Conservation (phyloP, 2,113 vertebrate genomes). For the Cryptomyrus ogoouensis region DNA sequence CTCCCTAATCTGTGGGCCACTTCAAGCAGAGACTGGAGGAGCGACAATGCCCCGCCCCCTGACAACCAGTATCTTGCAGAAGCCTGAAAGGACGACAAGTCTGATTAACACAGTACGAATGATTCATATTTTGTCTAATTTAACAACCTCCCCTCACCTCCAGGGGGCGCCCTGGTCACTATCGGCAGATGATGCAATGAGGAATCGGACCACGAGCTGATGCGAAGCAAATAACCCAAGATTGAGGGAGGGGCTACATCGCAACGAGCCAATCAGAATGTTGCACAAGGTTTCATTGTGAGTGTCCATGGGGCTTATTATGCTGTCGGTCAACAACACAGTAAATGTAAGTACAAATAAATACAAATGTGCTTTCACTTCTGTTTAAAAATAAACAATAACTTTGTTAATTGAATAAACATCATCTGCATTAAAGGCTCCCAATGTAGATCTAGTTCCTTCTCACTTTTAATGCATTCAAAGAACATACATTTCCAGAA, state of each 20-base stretch:
- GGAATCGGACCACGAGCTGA: not conserved
- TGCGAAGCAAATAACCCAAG: not conserved
- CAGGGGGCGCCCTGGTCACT: not conserved
- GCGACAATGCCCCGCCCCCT: not conserved
- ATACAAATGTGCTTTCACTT: not conserved
- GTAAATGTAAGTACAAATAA: not conserved
- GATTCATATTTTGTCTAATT: not conserved
- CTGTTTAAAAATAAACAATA: conserved; percentile 10
- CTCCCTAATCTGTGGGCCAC: not conserved
- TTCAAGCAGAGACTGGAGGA: not conserved
- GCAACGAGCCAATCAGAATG: not conserved
- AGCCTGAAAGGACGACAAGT: not conserved
- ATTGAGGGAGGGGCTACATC: not conserved
- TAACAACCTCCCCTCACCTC: not conserved
- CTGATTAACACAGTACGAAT: not conserved
- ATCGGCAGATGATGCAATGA: not conserved
- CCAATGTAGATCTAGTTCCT: conserved; percentile 7
- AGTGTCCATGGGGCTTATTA: not conserved
- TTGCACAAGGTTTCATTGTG: not conserved
- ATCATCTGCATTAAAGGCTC: conserved; percentile 18
- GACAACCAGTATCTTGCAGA: not conserved
- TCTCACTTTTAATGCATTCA: conserved; percentile 23
- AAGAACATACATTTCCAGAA: conserved; percentile 22
- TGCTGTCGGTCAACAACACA: not conserved
- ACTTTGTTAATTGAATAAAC: not conserved